Conservation (phyloP, 1,140 invertebrate genomes). For the Lordiphosa clarofinis region DNA sequence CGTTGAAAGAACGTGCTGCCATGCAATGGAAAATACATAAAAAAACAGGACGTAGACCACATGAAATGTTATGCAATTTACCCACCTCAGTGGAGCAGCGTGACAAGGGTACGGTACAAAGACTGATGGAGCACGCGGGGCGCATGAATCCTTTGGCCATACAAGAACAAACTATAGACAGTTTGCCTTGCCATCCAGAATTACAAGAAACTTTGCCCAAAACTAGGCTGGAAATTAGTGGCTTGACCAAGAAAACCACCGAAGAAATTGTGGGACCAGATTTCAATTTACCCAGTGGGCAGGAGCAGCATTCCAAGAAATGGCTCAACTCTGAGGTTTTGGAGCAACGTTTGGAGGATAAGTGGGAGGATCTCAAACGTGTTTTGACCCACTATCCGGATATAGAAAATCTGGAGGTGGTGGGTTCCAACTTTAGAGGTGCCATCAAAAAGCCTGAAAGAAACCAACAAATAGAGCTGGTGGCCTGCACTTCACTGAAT, state of each 20-base stretch:
- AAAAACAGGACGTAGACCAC: conserved; percentile 28
- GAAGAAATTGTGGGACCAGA: conserved; percentile 40
- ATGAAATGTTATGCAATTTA: conserved; percentile 54
- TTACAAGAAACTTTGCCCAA: conserved; percentile 53
- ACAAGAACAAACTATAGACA: neutral
- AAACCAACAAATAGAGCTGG: conserved; percentile 7
- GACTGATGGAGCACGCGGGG: conserved; percentile 52
- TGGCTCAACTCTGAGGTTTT: conserved; percentile 51
- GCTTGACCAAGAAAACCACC: conserved; percentile 31
- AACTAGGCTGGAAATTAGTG: conserved; percentile 55
- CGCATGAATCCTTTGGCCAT: conserved; percentile 47
- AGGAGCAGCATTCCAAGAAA: conserved; percentile 8
- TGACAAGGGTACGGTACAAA: conserved; percentile 45
- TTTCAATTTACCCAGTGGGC: neutral
- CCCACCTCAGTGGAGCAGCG: conserved; percentile 33
- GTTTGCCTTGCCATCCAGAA: conserved; percentile 10
- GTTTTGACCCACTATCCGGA: conserved; percentile 57
- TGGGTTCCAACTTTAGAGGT: conserved; percentile 23
- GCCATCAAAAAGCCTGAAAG: neutral
- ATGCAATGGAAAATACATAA: conserved; percentile 40
- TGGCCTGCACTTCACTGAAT: conserved; percentile 5
- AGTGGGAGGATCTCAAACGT: conserved; percentile 34
- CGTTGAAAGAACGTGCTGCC: conserved; percentile 27
- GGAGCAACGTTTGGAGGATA: conserved; percentile 21
- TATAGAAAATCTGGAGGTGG: conserved; percentile 48